These are phyloP conservation scores for Lepidochrysops patricia DNA, from an alignment of 2,888 invertebrate genomes.

Conservation along the genomic window DNA sequence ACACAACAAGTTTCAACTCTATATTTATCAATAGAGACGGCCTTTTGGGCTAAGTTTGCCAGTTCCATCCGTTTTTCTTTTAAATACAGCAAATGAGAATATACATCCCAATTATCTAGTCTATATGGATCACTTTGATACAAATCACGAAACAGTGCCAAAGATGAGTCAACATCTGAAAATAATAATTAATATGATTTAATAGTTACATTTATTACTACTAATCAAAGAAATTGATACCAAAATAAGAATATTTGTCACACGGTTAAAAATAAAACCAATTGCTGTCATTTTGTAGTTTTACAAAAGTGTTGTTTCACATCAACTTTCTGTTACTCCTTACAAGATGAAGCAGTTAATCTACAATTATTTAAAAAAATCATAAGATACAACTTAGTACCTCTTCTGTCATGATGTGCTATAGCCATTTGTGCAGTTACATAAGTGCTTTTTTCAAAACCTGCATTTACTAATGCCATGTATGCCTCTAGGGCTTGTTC, in stretches of 20 bases:
- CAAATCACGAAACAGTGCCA: conserved; percentile 87
- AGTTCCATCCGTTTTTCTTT: conserved; percentile 94
- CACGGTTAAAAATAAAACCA: too few species aligned
- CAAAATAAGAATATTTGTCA: too few species aligned
- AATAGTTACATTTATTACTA: too few species aligned
- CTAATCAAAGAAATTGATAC: too few species aligned
- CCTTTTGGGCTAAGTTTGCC: conserved; percentile 93
- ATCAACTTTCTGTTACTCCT: too few species aligned
- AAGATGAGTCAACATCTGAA: conserved; percentile 91
- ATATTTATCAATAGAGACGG: conserved; percentile 96
- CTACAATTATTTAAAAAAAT: not conserved
- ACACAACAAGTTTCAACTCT: conserved; percentile 98
- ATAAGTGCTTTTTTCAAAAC: conserved; percentile 91
- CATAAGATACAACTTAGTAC: conserved; percentile 48
- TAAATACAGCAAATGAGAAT: conserved; percentile 96
- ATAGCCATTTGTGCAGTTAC: conserved; percentile 94
- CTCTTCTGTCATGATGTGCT: conserved; percentile 93
- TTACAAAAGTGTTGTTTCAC: too few species aligned
- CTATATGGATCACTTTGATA: conserved; percentile 92
- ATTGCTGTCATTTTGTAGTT: too few species aligned
- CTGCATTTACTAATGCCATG: conserved; percentile 81
- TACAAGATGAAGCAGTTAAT: too few species aligned
- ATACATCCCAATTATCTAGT: conserved; percentile 96
- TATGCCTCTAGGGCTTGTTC: conserved; percentile 92
- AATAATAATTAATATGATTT: too few species aligned